A percentile compares a stretch with the other conserved stretches of the same genome.
phyloP scores from a whole-genome alignment of 2,113 vertebrate species.

The Dinomys branickii region DNA sequence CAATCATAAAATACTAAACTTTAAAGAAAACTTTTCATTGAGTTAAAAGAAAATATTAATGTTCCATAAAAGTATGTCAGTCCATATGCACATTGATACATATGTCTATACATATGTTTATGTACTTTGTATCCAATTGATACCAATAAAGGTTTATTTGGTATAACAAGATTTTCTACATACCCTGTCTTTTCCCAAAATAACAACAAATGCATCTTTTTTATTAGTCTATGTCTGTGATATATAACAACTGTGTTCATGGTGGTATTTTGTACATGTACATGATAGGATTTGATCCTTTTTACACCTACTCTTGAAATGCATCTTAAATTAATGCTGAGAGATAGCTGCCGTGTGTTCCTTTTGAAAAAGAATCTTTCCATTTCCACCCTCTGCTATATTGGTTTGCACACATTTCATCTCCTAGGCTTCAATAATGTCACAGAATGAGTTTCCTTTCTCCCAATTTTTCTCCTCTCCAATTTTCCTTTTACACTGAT shows the following conservation, averaged over 20 bases:
- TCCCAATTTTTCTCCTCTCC: slow-evolving; percentile 10
- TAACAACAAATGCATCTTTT: neutral
- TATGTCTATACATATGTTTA: neutral
- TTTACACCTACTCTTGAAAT: neutral
- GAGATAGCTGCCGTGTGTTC: neutral
- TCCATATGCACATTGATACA: neutral
- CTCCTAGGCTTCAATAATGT: neutral
- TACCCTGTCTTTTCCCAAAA: neutral
- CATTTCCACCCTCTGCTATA: neutral
- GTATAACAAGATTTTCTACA: neutral
- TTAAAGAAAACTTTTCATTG: neutral
- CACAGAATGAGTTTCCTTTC: slow-evolving; percentile 11
- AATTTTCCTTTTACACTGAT: neutral
- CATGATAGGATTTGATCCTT: neutral
- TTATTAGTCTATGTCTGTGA: neutral
- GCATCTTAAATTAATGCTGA: slow-evolving; percentile 4
- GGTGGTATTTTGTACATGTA: neutral
- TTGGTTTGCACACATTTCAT: slow-evolving; percentile 14
- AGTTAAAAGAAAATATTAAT: neutral
- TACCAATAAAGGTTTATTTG: neutral
- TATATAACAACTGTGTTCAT: neutral
- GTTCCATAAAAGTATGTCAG: neutral
- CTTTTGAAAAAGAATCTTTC: neutral
- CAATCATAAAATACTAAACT: neutral
- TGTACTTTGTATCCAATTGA: neutral